phyloP scores from a whole-genome alignment of 2,888 invertebrate species.

The Netelia inedita region DNA sequence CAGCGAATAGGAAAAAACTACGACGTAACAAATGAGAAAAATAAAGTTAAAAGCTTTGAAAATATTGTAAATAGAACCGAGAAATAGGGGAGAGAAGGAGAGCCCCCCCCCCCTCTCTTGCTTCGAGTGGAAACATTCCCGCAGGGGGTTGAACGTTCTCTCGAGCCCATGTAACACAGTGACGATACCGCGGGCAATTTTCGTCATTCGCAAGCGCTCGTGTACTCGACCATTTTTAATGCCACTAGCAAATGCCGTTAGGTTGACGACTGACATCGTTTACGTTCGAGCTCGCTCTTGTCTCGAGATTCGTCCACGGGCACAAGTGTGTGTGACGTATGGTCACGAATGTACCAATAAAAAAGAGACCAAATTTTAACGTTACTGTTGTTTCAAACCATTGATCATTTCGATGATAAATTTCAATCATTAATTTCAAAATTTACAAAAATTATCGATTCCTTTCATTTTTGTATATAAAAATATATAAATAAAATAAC shows the following conservation, averaged over 20 bases:
- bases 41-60: conserved; percentile 32
- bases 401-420: neutral
- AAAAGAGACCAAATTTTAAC: neutral
- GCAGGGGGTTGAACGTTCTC: conserved; percentile 45
- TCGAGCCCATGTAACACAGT: conserved; percentile 74
- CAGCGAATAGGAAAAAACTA: conserved; percentile 18
- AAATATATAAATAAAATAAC: no score
- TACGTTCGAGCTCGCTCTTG: conserved; percentile 16
- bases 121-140: conserved; percentile 50
- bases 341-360: neutral
- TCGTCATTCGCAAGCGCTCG: conserved; percentile 74
- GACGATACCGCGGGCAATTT: conserved; percentile 77
- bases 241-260: conserved; percentile 76
- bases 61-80: neutral
- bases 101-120: no score
- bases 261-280: conserved; percentile 73
- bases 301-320: neutral
- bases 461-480: no score
- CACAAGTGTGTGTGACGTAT: neutral
- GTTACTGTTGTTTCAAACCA: no score
- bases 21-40: neutral
- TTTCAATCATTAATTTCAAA: neutral
- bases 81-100: neutral
- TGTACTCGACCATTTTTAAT: conserved; percentile 73
- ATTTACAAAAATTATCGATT: neutral